Conservation (phyloP, 1,140 invertebrate species). For the Bombus haemorrhoidalis region DNA sequence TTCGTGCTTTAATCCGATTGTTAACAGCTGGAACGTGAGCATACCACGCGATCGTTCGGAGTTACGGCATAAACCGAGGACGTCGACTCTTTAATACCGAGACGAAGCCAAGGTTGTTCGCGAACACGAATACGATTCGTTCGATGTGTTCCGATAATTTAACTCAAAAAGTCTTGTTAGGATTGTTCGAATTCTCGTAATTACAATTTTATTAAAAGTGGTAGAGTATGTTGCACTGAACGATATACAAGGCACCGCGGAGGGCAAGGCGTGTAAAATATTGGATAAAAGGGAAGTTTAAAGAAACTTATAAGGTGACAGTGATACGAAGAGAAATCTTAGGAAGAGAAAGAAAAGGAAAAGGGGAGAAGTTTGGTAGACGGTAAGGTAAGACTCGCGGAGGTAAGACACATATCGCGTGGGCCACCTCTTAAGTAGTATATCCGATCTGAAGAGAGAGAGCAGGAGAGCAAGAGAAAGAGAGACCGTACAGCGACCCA, state of each 20-base stretch:
- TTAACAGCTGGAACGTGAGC: conserved; percentile 30
- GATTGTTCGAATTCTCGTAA: background rate
- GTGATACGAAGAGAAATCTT: background rate
- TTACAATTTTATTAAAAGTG: background rate
- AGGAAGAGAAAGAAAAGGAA: background rate
- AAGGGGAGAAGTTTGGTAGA: conserved; percentile 23
- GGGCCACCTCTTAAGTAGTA: conserved; percentile 32
- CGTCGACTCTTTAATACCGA: conserved; percentile 38
- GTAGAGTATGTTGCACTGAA: background rate
- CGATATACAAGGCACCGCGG: background rate
- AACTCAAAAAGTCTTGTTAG: background rate
- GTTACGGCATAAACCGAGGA: conserved; percentile 4
- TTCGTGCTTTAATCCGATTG: background rate
- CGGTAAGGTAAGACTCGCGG: conserved; percentile 46
- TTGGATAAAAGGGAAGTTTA: background rate
- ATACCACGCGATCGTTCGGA: conserved; percentile 5
- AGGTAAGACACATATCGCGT: conserved; percentile 30
- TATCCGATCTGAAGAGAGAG: conserved; percentile 35
- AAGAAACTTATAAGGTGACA: background rate
- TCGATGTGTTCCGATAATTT: background rate
- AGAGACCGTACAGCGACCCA: conserved; percentile 71
- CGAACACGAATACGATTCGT: background rate
- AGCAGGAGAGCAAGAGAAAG: conserved; percentile 25
- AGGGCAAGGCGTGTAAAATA: background rate
- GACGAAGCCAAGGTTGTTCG: conserved; percentile 12